phyloP scores from a whole-genome alignment of 2,888 invertebrate species.

The Amiota communis region DNA sequence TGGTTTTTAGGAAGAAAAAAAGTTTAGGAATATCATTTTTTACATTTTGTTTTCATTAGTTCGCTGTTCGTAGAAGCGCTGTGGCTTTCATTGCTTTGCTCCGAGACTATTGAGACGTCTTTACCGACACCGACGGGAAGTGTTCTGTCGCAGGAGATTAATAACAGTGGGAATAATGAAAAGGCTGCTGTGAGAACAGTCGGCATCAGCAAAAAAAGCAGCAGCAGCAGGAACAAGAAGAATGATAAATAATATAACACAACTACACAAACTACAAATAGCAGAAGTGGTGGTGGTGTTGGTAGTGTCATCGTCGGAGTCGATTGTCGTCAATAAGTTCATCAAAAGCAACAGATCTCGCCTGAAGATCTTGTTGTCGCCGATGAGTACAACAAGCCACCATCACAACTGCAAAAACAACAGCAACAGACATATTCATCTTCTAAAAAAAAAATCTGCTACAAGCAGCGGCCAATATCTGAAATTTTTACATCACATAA shows the following conservation, averaged over 20 bases:
- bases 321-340: constrained; percentile 64
- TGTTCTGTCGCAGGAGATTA: constrained; percentile 49
- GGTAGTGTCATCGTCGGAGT: no score
- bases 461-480: constrained; percentile 40
- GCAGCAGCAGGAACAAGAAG: constrained; percentile 55
- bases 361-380: constrained; percentile 70
- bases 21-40: not conserved
- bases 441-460: constrained; percentile 51
- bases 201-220: constrained; percentile 33
- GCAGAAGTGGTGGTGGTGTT: constrained; percentile 48
- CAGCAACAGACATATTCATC: constrained; percentile 47
- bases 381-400: constrained; percentile 67
- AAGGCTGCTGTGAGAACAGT: constrained; percentile 51
- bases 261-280: constrained; percentile 55
- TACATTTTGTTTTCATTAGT: constrained; percentile 49
- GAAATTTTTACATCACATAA: no score
- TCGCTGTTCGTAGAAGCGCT: constrained; percentile 81
- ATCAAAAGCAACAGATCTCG: constrained; percentile 73
- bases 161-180: constrained; percentile 72
- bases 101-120: constrained; percentile 52
- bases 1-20: not conserved
- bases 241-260: constrained; percentile 71
- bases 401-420: constrained; percentile 51
- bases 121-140: constrained; percentile 50
- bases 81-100: constrained; percentile 74